phyloP scores from a whole-genome alignment of 1,140 invertebrate species.

The Epicauta chinensis region DNA sequence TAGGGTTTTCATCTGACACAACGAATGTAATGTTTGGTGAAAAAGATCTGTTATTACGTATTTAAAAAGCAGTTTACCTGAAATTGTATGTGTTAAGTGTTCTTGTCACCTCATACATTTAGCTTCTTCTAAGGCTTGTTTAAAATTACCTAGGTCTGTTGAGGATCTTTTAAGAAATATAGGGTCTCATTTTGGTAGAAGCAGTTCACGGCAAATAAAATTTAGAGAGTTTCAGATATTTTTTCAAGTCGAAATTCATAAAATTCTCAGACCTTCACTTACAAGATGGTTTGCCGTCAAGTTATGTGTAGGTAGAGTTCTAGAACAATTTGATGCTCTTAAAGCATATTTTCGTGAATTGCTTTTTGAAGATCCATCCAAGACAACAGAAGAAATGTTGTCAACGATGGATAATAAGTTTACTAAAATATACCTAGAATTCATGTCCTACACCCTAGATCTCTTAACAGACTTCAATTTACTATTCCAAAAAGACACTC shows the following conservation, averaged over 20 bases:
- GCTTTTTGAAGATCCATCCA: slow-evolving; percentile 36
- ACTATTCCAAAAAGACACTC: slow-evolving; percentile 36
- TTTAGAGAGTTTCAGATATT: slow-evolving; percentile 37
- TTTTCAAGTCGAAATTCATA: slow-evolving; percentile 30
- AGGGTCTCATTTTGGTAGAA: slow-evolving; percentile 38
- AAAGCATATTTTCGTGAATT: slow-evolving; percentile 34
- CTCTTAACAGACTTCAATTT: slow-evolving; percentile 35
- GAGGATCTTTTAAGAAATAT: slow-evolving; percentile 28
- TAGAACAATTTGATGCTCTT: slow-evolving; percentile 37
- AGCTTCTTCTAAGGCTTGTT: slow-evolving; percentile 13
- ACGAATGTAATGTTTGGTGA: slow-evolving; percentile 38
- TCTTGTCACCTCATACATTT: slow-evolving; percentile 19
- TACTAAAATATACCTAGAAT: slow-evolving; percentile 35
- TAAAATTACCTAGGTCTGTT: slow-evolving; percentile 11
- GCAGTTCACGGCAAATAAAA: slow-evolving; percentile 28
- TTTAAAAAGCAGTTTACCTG: slow-evolving; percentile 9
- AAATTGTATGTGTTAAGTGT: slow-evolving; percentile 13
- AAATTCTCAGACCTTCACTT: slow-evolving; percentile 33
- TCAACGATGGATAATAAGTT: slow-evolving; percentile 33
- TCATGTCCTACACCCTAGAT: slow-evolving; percentile 32
- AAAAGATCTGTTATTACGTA: slow-evolving; percentile 29
- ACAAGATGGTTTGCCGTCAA: slow-evolving; percentile 41
- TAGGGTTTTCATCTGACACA: slow-evolving; percentile 39
- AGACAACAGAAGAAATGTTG: slow-evolving; percentile 36
- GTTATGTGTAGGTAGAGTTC: slow-evolving; percentile 36